Base-by-base conservation (phyloP, 2,888 invertebrate species). In the Cenopis cana region DNA sequence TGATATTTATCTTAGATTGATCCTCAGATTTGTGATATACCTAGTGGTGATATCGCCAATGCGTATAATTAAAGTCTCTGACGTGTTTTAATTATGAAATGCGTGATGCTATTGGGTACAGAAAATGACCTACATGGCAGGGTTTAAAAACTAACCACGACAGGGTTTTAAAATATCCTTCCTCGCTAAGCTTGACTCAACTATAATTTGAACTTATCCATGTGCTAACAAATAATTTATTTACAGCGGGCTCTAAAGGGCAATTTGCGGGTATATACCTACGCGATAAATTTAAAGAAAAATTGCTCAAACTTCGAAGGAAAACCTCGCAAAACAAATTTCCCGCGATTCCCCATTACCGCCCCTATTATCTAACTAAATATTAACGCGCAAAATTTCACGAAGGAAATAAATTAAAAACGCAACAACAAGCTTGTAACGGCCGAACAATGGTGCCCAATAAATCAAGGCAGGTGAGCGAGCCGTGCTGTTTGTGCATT, bases 401-500 rank as follows among this genome's bases (percentile, higher is more conserved):
- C 82, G 85, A 81, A 83, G 90, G 88, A 91, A 91, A 93, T 92
- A 93, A 93, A 93, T 93, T 93, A 93, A 93, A 93, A 93, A 93
- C 92, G 93, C 90, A 93, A 93, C 93, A 93, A 92, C 90, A 91
- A 91, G 89, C 85, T 90, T 91, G 92, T 92, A 93, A 91, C 92
- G 89, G 89, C 77, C 82, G 92, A 92, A 93, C 93, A 93, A 93
- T 90, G 89, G 83, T 85, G 84, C 82, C 89, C 91, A 90, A 93
- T 93, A 93, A 93, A 93, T 93, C 93, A 93, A 91, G 89, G 88
- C 91, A 91, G 91, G 91, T 90, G 89, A 89, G 85, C 81, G 77
- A 77, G 75, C 78, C 87, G 90, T 90, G 91, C 87, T 91, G 91
- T 93, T 92, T 91, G 92, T 93, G 92, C 93, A 93, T 92, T 93